These are phyloP conservation scores for Planococcus citri DNA, from an alignment of 1,140 invertebrate species.

Conservation along the genomic window DNA sequence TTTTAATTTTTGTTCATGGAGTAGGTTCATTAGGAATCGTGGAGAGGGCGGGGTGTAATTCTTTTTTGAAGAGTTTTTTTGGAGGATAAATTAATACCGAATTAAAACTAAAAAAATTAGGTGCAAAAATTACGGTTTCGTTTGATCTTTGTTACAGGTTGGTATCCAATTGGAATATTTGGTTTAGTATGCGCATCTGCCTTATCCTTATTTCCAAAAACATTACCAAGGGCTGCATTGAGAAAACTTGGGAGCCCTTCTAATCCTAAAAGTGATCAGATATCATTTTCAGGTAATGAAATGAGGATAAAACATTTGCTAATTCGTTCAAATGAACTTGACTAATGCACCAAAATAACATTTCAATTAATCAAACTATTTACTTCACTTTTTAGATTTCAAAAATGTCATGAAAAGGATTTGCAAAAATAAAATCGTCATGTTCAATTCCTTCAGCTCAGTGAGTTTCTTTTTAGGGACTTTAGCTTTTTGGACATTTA, in stretches of 20 bases:
- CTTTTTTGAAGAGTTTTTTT: too few relatives aligned
- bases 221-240: conserved; percentile 26
- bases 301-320: not conserved
- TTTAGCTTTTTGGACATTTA: conserved; percentile 27
- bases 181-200: not conserved
- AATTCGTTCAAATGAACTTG: too few relatives aligned
- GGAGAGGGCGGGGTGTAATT: too few relatives aligned
- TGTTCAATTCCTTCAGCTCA: conserved; percentile 16
- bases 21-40: too few relatives aligned
- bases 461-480: conserved; percentile 12
- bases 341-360: too few relatives aligned
- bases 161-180: conserved; percentile 25
- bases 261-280: not conserved
- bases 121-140: too few relatives aligned
- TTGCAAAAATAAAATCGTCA: conserved; percentile 13
- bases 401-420: conserved; percentile 21
- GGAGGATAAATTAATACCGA: too few relatives aligned
- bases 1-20: too few relatives aligned
- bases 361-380: too few relatives aligned
- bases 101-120: too few relatives aligned
- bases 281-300: not conserved
- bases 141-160: too few relatives aligned
- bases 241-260: too few relatives aligned
- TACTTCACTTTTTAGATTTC: conserved; percentile 9
- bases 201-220: conserved; percentile 21